These are phyloP conservation scores for Dermatophagoides farinae DNA, from an alignment of 1,140 invertebrate genomes.

Conservation along the genomic window DNA sequence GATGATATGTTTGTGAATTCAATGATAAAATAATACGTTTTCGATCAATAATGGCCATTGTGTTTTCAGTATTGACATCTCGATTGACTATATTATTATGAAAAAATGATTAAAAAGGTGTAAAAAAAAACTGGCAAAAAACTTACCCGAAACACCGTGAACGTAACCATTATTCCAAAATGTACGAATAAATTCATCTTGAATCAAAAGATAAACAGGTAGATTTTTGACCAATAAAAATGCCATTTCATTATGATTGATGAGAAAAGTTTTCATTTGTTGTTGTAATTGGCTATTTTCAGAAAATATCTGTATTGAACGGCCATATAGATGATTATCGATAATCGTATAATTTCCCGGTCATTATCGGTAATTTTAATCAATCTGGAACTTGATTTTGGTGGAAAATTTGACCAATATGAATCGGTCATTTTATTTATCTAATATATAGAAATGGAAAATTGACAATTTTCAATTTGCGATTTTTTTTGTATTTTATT, in stretches of 20 bases:
- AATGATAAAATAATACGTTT: neutral
- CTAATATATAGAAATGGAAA: no score
- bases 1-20: conserved; percentile 4
- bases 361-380: neutral
- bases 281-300: neutral
- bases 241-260: neutral
- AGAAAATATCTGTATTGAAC: conserved; percentile 4
- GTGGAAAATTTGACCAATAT: neutral
- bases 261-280: neutral
- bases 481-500: no score
- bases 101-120: neutral
- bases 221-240: conserved; percentile 15
- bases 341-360: neutral
- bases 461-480: neutral
- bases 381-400: neutral
- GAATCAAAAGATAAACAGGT: conserved; percentile 9
- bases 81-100: neutral
- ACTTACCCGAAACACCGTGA: neutral
- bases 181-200: neutral
- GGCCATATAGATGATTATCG: neutral
- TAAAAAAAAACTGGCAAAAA: neutral
- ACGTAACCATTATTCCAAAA: conserved; percentile 4
- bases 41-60: conserved; percentile 1
- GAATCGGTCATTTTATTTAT: neutral
- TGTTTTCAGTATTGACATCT: conserved; percentile 7